These are phyloP conservation scores for Pachyramphus minor DNA, from an alignment of 2,113 vertebrate species.

Conservation along the genomic window DNA sequence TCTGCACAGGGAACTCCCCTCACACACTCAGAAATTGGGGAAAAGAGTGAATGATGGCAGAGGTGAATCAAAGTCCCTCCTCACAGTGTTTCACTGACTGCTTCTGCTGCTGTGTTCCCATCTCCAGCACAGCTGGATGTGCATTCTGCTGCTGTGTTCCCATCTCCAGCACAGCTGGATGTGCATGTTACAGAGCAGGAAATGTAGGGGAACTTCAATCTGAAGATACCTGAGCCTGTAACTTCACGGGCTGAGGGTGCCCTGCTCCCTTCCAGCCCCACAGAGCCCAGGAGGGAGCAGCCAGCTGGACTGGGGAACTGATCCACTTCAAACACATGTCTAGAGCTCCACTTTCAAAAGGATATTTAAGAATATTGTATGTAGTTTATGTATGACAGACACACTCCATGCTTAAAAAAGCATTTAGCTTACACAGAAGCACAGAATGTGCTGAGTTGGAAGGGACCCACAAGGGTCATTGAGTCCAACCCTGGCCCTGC, in stretches of 20 bases:
- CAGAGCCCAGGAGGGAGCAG: not conserved
- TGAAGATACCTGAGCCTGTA: not conserved
- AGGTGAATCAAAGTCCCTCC: not conserved
- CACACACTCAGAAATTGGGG: not conserved
- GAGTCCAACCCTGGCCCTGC: not conserved
- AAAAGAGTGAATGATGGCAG: not conserved
- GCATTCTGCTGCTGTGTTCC: not conserved
- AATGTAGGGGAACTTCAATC: not conserved
- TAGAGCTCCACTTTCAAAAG: not conserved
- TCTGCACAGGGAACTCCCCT: not conserved
- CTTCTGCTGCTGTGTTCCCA: not conserved
- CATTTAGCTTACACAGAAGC: not conserved
- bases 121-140: not conserved
- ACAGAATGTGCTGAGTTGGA: not conserved
- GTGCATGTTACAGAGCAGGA: not conserved
- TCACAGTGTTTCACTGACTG: not conserved
- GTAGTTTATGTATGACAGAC: not conserved
- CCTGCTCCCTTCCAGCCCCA: not conserved
- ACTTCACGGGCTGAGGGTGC: not conserved
- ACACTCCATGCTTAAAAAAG: not conserved
- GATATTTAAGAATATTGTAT: accelerated
- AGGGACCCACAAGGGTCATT: not conserved
- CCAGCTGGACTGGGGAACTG: not conserved
- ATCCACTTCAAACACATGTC: not conserved
- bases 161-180: not conserved